Base-by-base conservation (phyloP, 2,113 vertebrate genomes). In the Perca schrenkii region DNA sequence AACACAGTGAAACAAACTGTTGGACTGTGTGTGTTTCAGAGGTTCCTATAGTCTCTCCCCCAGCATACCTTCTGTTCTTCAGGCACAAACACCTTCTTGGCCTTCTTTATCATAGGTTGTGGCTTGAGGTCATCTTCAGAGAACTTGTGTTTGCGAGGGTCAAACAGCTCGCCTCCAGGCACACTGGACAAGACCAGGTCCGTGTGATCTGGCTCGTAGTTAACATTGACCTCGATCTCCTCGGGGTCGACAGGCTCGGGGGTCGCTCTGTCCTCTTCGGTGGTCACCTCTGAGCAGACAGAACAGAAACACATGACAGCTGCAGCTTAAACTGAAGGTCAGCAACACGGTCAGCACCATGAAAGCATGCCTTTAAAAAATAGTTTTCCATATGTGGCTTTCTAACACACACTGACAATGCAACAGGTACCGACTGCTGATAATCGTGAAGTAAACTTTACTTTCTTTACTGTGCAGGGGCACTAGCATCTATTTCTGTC, bases 71-170 rank as follows among this genome's bases (percentile, higher is more conserved):
- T 99, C 92, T 97, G 95, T 1, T 98, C 97, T 8, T 98, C 94
- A 0, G 98, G 97, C 11, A 99, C 98, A 92, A 96, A 97, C 89
- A 98, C 95, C 91, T 99, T 99, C 95, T 97, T 99, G 86, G 98
- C 98, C 91, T 99, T 99, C 92, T 99, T 99, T 91, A 99, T 99
- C 96, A 99, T 99, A 8, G 98, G 98, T 77, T 99, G 98, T 28
- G 98, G 98, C 88, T 98, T 99, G 78, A 99, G 96, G 72, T 99
- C 98, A 31, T 99, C 98, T 49, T 99, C 98, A 1, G 95, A 94
- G 91, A 99, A 99, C 90, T 96, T 97, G 94, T 99, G 98, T 87
- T 98, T 99, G 79, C 98, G 96, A 11, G 98, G 98, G 89, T 99
- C 90, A 76, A 99, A 99, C 82, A 99, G 97, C 83, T 99, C 97